A percentile compares a stretch with the other conserved stretches of the same genome.
These are phyloP conservation scores for Candidula unifasciata DNA, from an alignment of 2,888 invertebrate genomes.

Conservation along the genomic window DNA sequence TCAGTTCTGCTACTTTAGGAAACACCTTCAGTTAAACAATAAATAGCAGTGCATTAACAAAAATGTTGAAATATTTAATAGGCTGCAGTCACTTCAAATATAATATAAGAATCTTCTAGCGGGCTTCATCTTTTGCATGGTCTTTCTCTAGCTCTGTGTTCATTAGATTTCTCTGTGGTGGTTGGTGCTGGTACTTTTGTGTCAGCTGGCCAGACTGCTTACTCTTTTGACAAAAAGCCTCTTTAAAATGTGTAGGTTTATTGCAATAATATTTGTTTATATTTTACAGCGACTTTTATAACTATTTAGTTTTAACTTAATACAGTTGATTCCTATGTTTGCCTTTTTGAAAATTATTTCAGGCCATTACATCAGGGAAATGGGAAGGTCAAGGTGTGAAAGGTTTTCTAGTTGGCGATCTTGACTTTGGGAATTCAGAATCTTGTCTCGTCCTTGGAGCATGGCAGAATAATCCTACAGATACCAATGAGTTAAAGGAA, in stretches of 20 bases:
- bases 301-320: not conserved
- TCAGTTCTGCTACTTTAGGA: too few relatives aligned
- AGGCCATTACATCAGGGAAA: constrained; percentile 32
- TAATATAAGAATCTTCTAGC: too few relatives aligned
- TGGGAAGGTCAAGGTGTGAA: constrained; percentile 51
- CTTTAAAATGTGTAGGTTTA: not conserved
- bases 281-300: not conserved
- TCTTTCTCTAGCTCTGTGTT: too few relatives aligned
- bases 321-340: not conserved
- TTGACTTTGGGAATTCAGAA: not conserved
- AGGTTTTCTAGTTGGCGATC: constrained; percentile 51
- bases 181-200: too few relatives aligned
- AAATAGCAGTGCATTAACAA: too few relatives aligned
- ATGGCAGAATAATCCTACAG: constrained; percentile 39
- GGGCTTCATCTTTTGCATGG: too few relatives aligned
- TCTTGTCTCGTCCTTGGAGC: constrained; percentile 25
- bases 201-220: too few relatives aligned
- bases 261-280: not conserved
- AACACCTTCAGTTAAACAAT: too few relatives aligned
- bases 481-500: constrained; percentile 28
- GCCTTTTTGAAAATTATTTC: not conserved
- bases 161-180: too few relatives aligned
- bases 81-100: too few relatives aligned
- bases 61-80: too few relatives aligned
- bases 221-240: not conserved